Evolutionary conservation across 2,888 invertebrate genomes (phyloP).

Genomic region (Lasioglossum calceatum): DNA sequence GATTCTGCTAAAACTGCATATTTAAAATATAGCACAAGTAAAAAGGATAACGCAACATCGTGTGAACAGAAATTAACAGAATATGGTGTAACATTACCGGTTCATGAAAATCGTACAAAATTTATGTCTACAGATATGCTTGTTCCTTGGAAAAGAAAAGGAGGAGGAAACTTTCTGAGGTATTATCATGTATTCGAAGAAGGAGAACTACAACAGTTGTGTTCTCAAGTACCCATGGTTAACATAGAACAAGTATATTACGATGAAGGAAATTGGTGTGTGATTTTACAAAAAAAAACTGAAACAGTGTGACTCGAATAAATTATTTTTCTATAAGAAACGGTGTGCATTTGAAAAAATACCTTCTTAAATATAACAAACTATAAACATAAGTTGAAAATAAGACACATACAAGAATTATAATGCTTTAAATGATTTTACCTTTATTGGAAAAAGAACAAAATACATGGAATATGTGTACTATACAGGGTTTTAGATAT

Average conservation of each 20-base stretch:
- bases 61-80: constrained; percentile 65
- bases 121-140: constrained; percentile 96
- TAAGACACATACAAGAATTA: constrained; percentile 26
- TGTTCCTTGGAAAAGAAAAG: constrained; percentile 96
- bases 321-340: neutral
- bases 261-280: constrained; percentile 99
- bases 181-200: constrained; percentile 98
- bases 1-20: constrained; percentile 89
- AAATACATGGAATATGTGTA: constrained; percentile 72
- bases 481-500: constrained; percentile 67
- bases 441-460: constrained; percentile 73
- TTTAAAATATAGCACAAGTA: constrained; percentile 86
- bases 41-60: constrained; percentile 81
- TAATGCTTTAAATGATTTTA: constrained; percentile 64
- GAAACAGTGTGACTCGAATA: constrained; percentile 26
- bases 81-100: constrained; percentile 86
- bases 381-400: neutral
- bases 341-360: neutral
- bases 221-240: constrained; percentile 85
- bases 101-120: constrained; percentile 96
- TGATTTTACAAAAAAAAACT: constrained; percentile 88
- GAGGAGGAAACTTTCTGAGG: constrained; percentile 87
- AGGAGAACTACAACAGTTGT: constrained; percentile 90
- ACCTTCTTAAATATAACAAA: neutral
- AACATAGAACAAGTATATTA: constrained; percentile 91